Conservation (phyloP, 2,797 vertebrate species). For the Myoxocephalus aenaeus region DNA sequence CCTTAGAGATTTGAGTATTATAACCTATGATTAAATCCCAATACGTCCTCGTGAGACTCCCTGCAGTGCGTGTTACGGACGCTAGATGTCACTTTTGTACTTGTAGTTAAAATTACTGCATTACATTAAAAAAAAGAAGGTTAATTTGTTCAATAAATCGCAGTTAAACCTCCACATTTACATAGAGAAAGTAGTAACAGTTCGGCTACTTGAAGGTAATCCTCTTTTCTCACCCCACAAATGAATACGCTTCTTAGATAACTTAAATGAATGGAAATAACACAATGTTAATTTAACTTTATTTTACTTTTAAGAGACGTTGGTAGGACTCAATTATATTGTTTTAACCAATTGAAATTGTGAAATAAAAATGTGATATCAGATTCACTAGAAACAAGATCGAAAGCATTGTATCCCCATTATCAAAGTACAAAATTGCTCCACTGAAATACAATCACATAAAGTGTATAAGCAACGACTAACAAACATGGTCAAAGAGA, state of each 20-base stretch:
- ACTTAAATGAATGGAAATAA: too few relatives aligned
- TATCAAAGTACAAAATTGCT: not conserved
- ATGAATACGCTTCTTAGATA: not conserved
- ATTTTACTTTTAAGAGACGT: not conserved
- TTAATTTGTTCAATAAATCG: not conserved
- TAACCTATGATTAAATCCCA: not conserved
- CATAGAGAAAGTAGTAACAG: not conserved
- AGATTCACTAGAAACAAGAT: not conserved
- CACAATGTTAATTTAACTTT: too few relatives aligned
- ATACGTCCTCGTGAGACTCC: not conserved
- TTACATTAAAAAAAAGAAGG: not conserved
- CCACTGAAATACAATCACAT: not conserved
- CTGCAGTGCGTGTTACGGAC: not conserved
- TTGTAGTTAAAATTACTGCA: not conserved
- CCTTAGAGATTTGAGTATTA: not conserved
- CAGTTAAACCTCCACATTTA: not conserved
- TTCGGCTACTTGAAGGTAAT: not conserved
- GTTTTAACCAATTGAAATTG: not conserved
- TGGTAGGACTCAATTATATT: not conserved
- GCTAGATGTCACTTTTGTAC: constrained; percentile 48
- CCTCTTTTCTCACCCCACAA: not conserved
- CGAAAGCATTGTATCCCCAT: not conserved
- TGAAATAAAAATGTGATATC: not conserved
- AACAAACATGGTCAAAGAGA: not conserved
- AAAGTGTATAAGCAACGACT: not conserved